A percentile compares a stretch with the other conserved stretches of the same genome.
phyloP scores from a whole-genome alignment of 1,140 invertebrate species.

The Drosophila persimilis region DNA sequence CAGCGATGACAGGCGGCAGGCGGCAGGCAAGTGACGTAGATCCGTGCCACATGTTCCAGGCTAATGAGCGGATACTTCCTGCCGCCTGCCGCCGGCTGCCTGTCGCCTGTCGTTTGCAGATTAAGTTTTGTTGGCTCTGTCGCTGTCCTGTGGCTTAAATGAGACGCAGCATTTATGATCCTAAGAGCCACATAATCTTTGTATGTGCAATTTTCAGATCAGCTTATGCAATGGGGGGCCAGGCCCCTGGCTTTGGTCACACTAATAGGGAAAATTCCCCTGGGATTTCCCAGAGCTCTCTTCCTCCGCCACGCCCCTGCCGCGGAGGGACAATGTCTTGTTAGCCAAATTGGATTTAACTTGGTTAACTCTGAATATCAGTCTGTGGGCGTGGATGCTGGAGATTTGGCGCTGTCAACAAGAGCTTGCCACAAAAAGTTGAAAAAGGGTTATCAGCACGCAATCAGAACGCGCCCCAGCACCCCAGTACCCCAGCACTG shows the following conservation, averaged over 20 bases:
- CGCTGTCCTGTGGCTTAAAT: constrained; percentile 43
- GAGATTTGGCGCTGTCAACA: constrained; percentile 23
- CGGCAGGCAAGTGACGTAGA: constrained; percentile 14
- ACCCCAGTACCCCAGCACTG: constrained; percentile 5
- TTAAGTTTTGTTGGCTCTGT: constrained; percentile 38
- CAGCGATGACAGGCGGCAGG: constrained; percentile 32
- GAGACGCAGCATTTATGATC: constrained; percentile 7
- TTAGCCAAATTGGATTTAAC: constrained; percentile 72
- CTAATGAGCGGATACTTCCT: constrained; percentile 44
- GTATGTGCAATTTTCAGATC: too few species aligned
- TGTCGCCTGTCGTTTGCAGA: constrained; percentile 10
- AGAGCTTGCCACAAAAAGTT: constrained; percentile 43
- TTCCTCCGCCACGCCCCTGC: not conserved
- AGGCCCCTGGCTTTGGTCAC: constrained; percentile 30
- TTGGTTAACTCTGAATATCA: constrained; percentile 47
- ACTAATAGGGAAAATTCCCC: constrained; percentile 35
- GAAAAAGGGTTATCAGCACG: constrained; percentile 68
- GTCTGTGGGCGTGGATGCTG: constrained; percentile 27
- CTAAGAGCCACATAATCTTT: too few species aligned
- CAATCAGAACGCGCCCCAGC: constrained; percentile 37
- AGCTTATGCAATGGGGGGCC: too few species aligned
- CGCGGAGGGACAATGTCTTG: constrained; percentile 64
- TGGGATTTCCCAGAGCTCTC: constrained; percentile 13
- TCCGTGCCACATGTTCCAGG: not conserved
- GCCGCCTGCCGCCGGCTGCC: too few species aligned